phyloP scores from a whole-genome alignment of 1,140 invertebrate genomes.

The Eupristina koningsbergeri region DNA sequence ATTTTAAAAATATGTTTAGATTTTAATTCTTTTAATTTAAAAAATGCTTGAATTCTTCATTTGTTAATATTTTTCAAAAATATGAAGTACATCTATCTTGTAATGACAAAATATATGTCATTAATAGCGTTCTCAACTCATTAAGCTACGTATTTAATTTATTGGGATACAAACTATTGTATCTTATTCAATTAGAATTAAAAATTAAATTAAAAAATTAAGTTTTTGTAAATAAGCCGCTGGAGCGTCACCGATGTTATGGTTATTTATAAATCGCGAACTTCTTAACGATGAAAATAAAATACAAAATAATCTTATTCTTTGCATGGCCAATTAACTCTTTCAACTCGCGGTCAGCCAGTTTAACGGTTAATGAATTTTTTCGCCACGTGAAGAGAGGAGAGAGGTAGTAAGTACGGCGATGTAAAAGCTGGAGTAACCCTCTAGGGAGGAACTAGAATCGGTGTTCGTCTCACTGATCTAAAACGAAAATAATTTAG shows the following conservation, averaged over 20 bases:
- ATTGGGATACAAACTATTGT: too few relatives aligned
- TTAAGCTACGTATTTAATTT: neutral
- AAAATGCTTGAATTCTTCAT: too few relatives aligned
- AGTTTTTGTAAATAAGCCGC: neutral
- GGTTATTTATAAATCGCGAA: neutral
- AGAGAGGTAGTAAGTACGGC: too few relatives aligned
- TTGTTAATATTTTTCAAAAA: too few relatives aligned
- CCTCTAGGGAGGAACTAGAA: conserved; percentile 20
- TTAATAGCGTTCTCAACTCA: too few relatives aligned
- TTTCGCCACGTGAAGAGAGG: neutral
- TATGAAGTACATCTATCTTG: too few relatives aligned
- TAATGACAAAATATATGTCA: too few relatives aligned
- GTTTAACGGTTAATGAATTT: conserved; percentile 22
- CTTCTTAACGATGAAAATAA: neutral
- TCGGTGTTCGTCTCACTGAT: neutral
- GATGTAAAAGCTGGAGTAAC: conserved; percentile 1
- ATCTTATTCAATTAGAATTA: neutral
- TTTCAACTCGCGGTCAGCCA: neutral
- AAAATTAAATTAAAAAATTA: neutral
- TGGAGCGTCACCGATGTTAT: neutral
- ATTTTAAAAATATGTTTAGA: too few relatives aligned
- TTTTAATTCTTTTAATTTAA: too few relatives aligned
- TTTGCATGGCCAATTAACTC: conserved; percentile 12
- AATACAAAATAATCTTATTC: neutral
- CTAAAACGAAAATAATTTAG: conserved; percentile 5